Evolutionary conservation across 2,888 invertebrate genomes (phyloP).

Genomic region (Drosophila anomalipes): DNA sequence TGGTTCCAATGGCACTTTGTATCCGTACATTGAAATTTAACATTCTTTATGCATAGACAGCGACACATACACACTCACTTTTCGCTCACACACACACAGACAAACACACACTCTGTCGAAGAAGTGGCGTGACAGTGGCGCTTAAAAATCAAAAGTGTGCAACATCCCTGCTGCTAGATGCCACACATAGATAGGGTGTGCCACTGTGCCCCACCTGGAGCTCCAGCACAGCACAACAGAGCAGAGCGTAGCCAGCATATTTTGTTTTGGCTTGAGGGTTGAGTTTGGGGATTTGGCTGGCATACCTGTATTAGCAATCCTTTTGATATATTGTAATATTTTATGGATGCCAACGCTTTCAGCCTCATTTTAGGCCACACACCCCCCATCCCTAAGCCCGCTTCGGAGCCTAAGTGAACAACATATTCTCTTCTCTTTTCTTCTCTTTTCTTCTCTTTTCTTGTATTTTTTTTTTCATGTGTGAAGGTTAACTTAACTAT

Average conservation of each 20-base stretch:
- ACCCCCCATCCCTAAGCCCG: background rate
- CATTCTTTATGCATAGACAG: constrained; percentile 32
- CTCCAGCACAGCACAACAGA: background rate
- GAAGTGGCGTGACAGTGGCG: constrained; percentile 38
- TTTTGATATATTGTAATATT: constrained; percentile 72
- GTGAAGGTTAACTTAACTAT: constrained; percentile 49
- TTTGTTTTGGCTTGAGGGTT: background rate
- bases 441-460: background rate
- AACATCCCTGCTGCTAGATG: constrained; percentile 54
- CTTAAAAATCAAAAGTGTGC: constrained; percentile 61
- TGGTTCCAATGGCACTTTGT: constrained; percentile 39
- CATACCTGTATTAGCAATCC: constrained; percentile 65
- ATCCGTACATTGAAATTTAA: constrained; percentile 37
- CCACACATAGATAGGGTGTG: constrained; percentile 33
- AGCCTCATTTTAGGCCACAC: constrained; percentile 30
- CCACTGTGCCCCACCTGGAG: constrained; percentile 14
- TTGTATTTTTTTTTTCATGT: background rate
- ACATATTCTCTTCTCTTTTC: constrained; percentile 2
- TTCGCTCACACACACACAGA: background rate
- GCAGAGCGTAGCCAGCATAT: background rate
- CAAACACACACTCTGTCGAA: constrained; percentile 1
- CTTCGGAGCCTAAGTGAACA: constrained; percentile 6
- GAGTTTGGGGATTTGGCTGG: constrained; percentile 16
- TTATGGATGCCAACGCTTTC: constrained; percentile 54
- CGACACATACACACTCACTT: background rate